Evolutionary conservation across 2,797 vertebrate genomes (phyloP), one percentile per base, ranked within the genome.

Genomic region (Enteromius fasciolatus): DNA sequence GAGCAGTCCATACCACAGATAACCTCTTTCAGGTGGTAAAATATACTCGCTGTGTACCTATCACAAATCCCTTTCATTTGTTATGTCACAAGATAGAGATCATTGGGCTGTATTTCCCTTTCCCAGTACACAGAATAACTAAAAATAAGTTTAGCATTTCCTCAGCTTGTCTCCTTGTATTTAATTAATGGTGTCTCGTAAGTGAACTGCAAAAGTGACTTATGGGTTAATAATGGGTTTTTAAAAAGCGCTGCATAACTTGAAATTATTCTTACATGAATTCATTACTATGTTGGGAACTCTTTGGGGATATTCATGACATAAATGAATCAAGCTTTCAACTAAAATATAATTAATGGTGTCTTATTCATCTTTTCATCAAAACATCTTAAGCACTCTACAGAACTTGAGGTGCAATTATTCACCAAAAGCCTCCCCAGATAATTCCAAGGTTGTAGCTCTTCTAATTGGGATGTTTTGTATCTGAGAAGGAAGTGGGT

Each of bases 391-490:
- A 77, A 57, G 36, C 23, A 39, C 41, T 63, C 41, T 14, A 25
- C 15, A 25, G n/a, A 7, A 54, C n/a, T 33, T 48, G 39, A 72
- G 78, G 20, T 48, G 39, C 66, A 84, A 66, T 80, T 66, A 36
- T 76, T 44, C 15, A 50, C 59, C 33, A 79, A 63, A 66, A 41
- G 31, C 20, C 50, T 33, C n/a, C 75, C 83, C 78, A 70, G 66
- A 84, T 85, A 69, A 69, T 57, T 82, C 39, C 72, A 57, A 64
- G 66, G 23, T 48, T 78, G 48, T 23, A 82, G 79, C 44, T 80
- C 57, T 44, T 74, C 68, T 89, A 83, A 86, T 86, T 85, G 64
- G 81, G 61, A 82, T 59, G 46, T 83, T 82, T 86, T 85, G 80
- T 79, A 72, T 54, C 73, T 75, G n/a, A 73, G 74, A 64, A 75